Conservation (phyloP, 53 echinoderm and acorn worm species). For the Arbacia lixula region DNA sequence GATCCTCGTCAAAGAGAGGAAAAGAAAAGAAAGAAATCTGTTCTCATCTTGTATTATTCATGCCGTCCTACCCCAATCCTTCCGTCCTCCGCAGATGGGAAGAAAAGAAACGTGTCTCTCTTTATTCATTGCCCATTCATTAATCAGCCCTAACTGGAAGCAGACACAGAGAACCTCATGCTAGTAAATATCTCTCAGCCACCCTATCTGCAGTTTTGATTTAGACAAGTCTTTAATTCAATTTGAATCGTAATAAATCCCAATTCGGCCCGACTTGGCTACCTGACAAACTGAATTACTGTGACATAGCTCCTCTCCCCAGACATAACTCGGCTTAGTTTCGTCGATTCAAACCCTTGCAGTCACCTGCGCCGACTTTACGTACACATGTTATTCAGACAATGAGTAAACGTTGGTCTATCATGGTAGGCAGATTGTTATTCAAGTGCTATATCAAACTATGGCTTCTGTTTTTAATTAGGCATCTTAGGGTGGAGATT, state of each 20-base stretch:
- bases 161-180: not conserved
- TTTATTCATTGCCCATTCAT: constrained; percentile 9
- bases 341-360: not conserved
- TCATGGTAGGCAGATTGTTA: too few relatives aligned
- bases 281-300: constrained; percentile 53
- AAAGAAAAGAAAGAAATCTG: too few relatives aligned
- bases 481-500: too few relatives aligned
- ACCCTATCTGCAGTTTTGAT: constrained; percentile 36
- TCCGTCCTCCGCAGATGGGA: too few relatives aligned
- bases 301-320: constrained; percentile 15
- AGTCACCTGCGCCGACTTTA: not conserved
- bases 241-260: constrained; percentile 57
- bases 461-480: too few relatives aligned
- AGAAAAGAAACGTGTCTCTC: not conserved
- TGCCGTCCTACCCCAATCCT: too few relatives aligned
- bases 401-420: too few relatives aligned
- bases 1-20: too few relatives aligned
- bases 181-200: constrained; percentile 27
- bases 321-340: constrained; percentile 18
- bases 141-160: constrained; percentile 7
- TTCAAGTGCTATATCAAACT: too few relatives aligned
- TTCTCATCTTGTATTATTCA: too few relatives aligned
- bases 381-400: too few relatives aligned
- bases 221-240: constrained; percentile 49
- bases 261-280: constrained; percentile 50